Evolutionary conservation across 1,140 invertebrate species (phyloP).

Genomic region (Macrobrachium nipponense): DNA sequence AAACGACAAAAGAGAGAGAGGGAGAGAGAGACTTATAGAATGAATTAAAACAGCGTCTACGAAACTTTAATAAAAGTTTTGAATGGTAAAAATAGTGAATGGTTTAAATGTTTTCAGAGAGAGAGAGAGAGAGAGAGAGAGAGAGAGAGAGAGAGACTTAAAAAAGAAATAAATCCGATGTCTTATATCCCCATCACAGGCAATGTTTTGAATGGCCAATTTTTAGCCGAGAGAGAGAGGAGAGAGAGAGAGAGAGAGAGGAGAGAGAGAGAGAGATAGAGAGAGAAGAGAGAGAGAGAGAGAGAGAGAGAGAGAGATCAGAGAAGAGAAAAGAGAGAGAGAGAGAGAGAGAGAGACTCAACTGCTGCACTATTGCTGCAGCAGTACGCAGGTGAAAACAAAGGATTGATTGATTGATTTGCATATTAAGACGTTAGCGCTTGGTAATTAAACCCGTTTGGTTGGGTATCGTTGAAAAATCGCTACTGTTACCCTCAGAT

Average conservation of each 20-base stretch:
- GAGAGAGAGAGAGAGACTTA: background rate
- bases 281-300: background rate
- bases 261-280: no score
- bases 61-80: background rate
- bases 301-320: background rate
- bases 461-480: no score
- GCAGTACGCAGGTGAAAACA: no score
- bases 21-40: no score
- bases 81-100: no score
- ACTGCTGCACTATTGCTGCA: no score
- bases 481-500: no score
- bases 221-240: background rate
- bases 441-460: no score
- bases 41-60: background rate
- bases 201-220: slow-evolving; percentile 4
- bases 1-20: background rate
- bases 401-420: no score
- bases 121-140: slow-evolving; percentile 10
- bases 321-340: background rate
- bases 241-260: background rate
- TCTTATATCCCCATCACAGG: background rate
- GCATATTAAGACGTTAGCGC: no score
- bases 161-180: background rate
- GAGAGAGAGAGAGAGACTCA: no score
- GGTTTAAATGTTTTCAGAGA: no score